Conservation (phyloP, 2,888 invertebrate species). For the Lochmaea crataegi region DNA sequence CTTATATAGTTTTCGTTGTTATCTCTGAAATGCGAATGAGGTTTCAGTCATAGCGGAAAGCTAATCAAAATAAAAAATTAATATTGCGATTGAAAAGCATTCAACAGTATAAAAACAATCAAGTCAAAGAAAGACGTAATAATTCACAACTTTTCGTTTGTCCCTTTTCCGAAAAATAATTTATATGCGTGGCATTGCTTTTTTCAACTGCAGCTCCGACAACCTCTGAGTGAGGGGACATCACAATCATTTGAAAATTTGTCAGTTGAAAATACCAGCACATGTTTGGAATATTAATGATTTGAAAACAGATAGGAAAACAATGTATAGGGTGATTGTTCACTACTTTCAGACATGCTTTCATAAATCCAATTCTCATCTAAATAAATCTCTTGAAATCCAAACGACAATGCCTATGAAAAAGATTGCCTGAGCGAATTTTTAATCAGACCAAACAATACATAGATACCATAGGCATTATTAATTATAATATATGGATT, state of each 20-base stretch:
- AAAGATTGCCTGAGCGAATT: too few relatives aligned
- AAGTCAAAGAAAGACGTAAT: slow-evolving; percentile 27
- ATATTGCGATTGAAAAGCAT: slow-evolving; percentile 11
- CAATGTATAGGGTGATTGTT: slow-evolving; percentile 35
- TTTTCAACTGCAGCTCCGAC: slow-evolving; percentile 39
- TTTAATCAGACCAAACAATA: too few relatives aligned
- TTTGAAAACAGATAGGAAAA: slow-evolving; percentile 36
- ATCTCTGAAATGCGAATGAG: background rate
- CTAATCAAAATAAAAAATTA: background rate
- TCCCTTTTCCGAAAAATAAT: slow-evolving; percentile 35
- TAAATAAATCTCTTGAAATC: too few relatives aligned
- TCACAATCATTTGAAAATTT: slow-evolving; percentile 43
- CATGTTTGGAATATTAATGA: slow-evolving; percentile 41
- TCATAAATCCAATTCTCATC: too few relatives aligned
- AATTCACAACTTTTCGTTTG: slow-evolving; percentile 35
- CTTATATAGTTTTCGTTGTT: background rate
- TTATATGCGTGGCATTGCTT: slow-evolving; percentile 37
- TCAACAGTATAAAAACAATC: slow-evolving; percentile 30
- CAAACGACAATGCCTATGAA: too few relatives aligned
- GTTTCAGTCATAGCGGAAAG: background rate
- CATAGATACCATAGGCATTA: too few relatives aligned
- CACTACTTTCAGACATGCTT: slow-evolving; percentile 16
- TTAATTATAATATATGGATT: too few relatives aligned
- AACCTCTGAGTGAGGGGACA: slow-evolving; percentile 42
- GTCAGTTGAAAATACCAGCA: slow-evolving; percentile 40